Base-by-base conservation (phyloP, 2,797 vertebrate species). In the Gymnoscopelus braueri region DNA sequence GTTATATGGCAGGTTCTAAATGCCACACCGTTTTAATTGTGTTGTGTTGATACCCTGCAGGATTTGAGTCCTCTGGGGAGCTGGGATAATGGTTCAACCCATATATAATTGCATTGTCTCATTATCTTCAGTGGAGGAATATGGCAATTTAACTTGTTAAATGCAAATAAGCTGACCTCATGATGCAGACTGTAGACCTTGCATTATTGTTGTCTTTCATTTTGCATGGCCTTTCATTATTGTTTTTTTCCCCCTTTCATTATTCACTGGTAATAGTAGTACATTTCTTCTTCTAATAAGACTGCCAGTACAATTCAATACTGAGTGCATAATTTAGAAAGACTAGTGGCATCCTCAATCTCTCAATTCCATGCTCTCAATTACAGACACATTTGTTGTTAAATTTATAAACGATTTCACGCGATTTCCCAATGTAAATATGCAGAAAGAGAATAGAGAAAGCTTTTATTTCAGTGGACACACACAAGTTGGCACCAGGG, bases 81-180 rank as follows among this genome's bases (percentile, higher is more conserved):
- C 63, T 72, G 63, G 23, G 72, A 76, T 88, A 84, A 84, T 84
- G 68, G 74, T 82, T 74, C 71, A 74, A 64, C 75, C 71, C 61
- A 71, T 79, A 77, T 78, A 74, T 89, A 87, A 91, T 89, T 79
- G 73, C 72, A 69, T 72, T 77, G 70, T 86, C 79, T 90, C 74
- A 86, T 89, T 85, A 82, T 74, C 57, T 76, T 78, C 69, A 79
- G 58, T 65, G 52, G 65, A 74, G 67, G 32, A 84, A 80, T 81
- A 70, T 59, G 72, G 58, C 62, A 63, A 66, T 82, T 74, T 56
- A 71, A 64, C 81, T 78, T 32, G 79, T 79, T 76, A 69, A 69
- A 83, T 63, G 60, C 70, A 69, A 75, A 78, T 72, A 78, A 68
- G 59, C 48, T 68, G 57, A 78, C 63, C 68, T 67, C 50, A 49